phyloP scores from a whole-genome alignment of 2,113 vertebrate species.

The Callocephalon fimbriatum region DNA sequence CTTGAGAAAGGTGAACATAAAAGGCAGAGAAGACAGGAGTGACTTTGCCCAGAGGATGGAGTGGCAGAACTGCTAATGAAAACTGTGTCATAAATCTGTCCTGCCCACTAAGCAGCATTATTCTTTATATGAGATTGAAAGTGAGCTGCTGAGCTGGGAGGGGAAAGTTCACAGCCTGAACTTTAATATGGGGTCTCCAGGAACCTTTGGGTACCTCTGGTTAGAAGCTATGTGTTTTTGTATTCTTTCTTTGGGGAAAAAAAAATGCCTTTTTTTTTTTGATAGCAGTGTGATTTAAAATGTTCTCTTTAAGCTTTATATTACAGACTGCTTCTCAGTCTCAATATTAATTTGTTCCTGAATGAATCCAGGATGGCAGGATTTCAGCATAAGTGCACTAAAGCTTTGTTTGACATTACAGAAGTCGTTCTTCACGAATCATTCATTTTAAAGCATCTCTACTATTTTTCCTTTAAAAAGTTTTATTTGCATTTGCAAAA shows the following conservation, averaged over 20 bases:
- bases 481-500: neutral
- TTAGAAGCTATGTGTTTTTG: neutral
- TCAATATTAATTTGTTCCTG: neutral
- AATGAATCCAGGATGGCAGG: neutral
- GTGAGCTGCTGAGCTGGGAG: neutral
- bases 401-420: neutral
- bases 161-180: neutral
- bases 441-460: neutral
- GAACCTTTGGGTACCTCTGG: neutral
- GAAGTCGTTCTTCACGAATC: neutral
- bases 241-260: neutral
- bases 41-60: neutral
- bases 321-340: neutral
- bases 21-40: neutral
- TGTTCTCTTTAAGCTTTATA: neutral
- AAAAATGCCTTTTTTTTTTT: neutral
- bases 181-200: neutral
- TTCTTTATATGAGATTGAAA: neutral
- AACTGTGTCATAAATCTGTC: neutral
- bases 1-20: neutral
- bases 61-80: neutral
- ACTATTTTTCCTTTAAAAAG: neutral
- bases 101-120: neutral
- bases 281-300: neutral
- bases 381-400: neutral